Conservation (phyloP, 2,113 vertebrate species). For the Tetrax tetrax region DNA sequence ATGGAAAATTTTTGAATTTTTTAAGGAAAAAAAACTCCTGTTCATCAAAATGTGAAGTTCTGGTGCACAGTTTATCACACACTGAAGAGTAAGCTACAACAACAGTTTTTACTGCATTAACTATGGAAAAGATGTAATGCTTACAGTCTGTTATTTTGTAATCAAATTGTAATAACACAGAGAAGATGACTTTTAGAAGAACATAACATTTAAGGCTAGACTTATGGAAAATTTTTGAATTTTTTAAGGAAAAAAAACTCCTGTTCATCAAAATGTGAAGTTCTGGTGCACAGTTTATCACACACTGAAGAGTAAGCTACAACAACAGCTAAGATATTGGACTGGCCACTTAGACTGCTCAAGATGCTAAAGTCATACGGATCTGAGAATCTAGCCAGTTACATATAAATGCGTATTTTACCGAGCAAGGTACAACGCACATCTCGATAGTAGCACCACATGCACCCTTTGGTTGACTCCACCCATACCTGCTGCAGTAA, state of each 20-base stretch:
- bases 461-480: not conserved
- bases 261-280: not conserved
- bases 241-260: not conserved
- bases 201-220: not conserved
- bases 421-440: not conserved
- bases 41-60: not conserved
- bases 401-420: not conserved
- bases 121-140: not conserved
- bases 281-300: not conserved
- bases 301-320: not conserved
- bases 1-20: fast-evolving
- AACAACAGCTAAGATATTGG: not conserved
- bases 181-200: not conserved
- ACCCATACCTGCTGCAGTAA: not conserved
- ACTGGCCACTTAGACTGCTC: not conserved
- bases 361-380: not conserved
- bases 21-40: not conserved
- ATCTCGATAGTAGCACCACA: not conserved
- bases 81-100: not conserved
- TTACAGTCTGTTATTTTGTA: not conserved
- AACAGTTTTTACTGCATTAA: not conserved
- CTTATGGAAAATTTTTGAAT: fast-evolving
- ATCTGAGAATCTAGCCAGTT: not conserved
- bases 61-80: not conserved
- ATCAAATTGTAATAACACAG: not conserved